Evolutionary conservation across 2,888 invertebrate genomes (phyloP).

Genomic region (Chrysina gloriosa): DNA sequence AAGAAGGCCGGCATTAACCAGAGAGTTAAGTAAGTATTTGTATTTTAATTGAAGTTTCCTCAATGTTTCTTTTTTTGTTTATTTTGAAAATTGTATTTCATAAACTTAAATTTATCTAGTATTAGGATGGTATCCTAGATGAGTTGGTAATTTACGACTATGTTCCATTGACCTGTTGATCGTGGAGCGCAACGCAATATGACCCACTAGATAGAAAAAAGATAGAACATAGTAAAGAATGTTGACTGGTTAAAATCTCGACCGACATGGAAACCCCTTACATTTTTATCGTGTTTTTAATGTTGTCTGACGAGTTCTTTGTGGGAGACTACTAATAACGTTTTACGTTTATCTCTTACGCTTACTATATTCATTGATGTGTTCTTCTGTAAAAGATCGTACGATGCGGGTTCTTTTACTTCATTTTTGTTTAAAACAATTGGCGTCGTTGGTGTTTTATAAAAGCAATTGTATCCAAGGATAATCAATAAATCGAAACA

Average conservation of each 20-base stretch:
- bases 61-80: neutral
- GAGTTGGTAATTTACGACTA: too few species aligned
- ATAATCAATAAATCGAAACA: too few species aligned
- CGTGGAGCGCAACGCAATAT: neutral
- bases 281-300: neutral
- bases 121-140: too few species aligned
- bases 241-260: neutral
- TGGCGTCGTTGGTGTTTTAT: too few species aligned
- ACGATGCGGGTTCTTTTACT: too few species aligned
- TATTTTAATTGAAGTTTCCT: neutral
- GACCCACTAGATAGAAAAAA: neutral
- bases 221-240: neutral
- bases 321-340: too few species aligned
- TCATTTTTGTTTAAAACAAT: too few species aligned
- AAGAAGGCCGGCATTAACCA: slow-evolving; percentile 66
- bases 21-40: slow-evolving; percentile 68
- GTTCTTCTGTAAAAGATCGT: too few species aligned
- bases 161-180: neutral
- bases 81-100: too few species aligned
- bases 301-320: neutral
- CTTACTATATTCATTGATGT: neutral
- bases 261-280: neutral
- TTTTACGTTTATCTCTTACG: neutral
- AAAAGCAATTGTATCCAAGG: too few species aligned
- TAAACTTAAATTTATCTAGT: too few species aligned